Evolutionary conservation across 2,113 vertebrate species (phyloP).

Genomic region (Charadrius vociferus): DNA sequence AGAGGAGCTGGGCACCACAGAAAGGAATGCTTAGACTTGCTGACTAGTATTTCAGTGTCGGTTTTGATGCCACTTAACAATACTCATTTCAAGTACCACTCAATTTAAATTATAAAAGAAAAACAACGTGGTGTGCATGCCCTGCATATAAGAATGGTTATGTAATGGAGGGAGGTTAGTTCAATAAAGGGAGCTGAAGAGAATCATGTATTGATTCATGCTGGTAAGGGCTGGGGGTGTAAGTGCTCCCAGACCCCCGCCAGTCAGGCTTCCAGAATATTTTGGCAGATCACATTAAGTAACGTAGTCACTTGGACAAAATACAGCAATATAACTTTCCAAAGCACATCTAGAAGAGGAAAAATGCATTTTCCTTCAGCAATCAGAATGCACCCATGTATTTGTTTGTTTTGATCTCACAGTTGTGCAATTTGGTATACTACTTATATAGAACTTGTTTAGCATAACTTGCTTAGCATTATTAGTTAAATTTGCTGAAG

Average conservation of each 20-base stretch:
- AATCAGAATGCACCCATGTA: not conserved
- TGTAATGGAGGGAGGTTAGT: not conserved
- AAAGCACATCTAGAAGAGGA: not conserved
- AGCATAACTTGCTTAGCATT: too few species aligned
- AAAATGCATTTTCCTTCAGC: not conserved
- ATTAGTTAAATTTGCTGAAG: too few species aligned
- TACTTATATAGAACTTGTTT: too few species aligned
- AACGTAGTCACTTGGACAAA: not conserved
- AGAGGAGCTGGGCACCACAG: not conserved
- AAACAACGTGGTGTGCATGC: not conserved
- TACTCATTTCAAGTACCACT: not conserved
- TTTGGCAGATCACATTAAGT: not conserved
- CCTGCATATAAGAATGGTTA: not conserved
- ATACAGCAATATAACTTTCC: not conserved
- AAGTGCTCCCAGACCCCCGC: not conserved
- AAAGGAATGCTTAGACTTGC: accelerated
- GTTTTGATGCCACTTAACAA: not conserved
- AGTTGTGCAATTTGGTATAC: too few species aligned
- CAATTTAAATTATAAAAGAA: too few species aligned
- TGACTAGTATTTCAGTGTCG: not conserved
- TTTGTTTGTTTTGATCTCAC: not conserved
- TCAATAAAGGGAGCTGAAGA: not conserved
- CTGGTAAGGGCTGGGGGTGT: not conserved
- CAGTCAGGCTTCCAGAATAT: not conserved
- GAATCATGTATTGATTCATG: not conserved